Evolutionary conservation across 2,113 vertebrate genomes (phyloP).

Genomic region (Xenopus tropicalis): UCB_Xtro_10.0 CM004446.2:88940001-88940500

Average conservation of each 20-base stretch:
- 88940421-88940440: too few species aligned
- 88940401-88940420: too few species aligned
- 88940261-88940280: not conserved
- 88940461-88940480: too few species aligned
- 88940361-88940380: too few species aligned
- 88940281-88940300: too few species aligned
- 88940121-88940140: conserved; percentile 1
- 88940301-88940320: too few species aligned
- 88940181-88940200: not conserved
- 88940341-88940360: too few species aligned
- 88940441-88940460: too few species aligned
- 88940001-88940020: not conserved
- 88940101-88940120: not conserved
- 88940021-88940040: not conserved
- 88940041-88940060: not conserved
- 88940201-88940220: not conserved
- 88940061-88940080: not conserved
- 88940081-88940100: not conserved
- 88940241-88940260: not conserved
- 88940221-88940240: too few species aligned
- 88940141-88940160: conserved; percentile 1
- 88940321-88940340: too few species aligned
- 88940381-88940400: too few species aligned
- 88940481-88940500: too few species aligned
- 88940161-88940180: not conserved